Percentiles rank a stretch among this genome's conserved stretches.
These are phyloP conservation scores for Thysanoteuthis rhombus DNA, from an alignment of 2,888 invertebrate genomes.

Conservation along the genomic window DNA sequence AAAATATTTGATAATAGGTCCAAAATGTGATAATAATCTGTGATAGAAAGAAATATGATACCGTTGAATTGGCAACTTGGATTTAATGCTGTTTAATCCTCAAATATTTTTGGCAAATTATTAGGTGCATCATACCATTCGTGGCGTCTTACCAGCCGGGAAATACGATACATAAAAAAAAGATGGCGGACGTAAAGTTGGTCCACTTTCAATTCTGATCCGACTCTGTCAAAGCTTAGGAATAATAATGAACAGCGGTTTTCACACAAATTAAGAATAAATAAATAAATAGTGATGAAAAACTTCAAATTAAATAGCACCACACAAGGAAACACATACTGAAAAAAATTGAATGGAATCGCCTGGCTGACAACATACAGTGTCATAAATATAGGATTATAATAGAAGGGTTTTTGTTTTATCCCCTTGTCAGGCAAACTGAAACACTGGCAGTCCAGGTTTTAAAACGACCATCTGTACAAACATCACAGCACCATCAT, in stretches of 20 bases:
- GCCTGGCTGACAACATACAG: not conserved
- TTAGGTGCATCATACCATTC: too few species aligned
- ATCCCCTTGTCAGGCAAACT: not conserved
- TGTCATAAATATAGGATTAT: not conserved
- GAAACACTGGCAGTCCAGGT: not conserved
- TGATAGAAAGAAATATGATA: too few species aligned
- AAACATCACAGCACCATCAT: not conserved
- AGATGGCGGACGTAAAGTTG: constrained; percentile 1
- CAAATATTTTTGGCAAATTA: too few species aligned
- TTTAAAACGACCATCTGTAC: not conserved
- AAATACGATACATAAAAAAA: too few species aligned
- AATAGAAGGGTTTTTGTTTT: not conserved
- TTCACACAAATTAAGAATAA: constrained; percentile 1
- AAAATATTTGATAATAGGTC: too few species aligned
- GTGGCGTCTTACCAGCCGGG: too few species aligned
- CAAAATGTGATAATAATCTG: too few species aligned
- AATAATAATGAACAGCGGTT: not conserved
- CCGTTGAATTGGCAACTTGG: too few species aligned
- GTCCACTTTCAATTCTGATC: not conserved
- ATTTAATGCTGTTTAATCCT: too few species aligned
- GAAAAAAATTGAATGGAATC: not conserved
- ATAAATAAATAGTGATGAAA: not conserved
- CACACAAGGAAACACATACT: constrained; percentile 12
- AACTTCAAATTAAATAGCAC: constrained; percentile 12
- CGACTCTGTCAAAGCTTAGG: not conserved